Conservation (phyloP, 2,113 vertebrate species). For the Nycticebus coucang region DNA sequence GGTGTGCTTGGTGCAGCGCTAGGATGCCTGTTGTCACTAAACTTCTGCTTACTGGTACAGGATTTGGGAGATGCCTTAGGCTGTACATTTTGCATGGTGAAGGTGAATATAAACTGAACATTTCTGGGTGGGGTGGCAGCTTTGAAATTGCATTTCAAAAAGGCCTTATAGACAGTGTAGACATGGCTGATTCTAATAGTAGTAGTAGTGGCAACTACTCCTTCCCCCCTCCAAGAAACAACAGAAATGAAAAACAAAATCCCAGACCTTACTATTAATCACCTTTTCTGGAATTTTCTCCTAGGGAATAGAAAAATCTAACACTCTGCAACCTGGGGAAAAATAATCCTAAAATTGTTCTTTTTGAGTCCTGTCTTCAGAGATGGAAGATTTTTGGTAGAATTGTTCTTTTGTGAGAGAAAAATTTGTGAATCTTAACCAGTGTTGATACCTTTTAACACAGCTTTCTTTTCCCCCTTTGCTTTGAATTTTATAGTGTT, state of each 20-base stretch:
- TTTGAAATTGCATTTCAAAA: not conserved
- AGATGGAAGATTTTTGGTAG: not conserved
- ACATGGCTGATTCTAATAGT: not conserved
- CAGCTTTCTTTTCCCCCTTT: accelerated
- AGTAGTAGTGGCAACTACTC: too few species aligned
- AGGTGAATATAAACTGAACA: not conserved
- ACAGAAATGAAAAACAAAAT: not conserved
- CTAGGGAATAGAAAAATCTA: not conserved
- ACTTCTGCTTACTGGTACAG: accelerated
- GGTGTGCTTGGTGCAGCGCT: too few species aligned
- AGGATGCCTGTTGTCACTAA: too few species aligned
- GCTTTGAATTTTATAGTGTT: accelerated
- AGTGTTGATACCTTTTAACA: accelerated
- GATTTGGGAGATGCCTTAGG: too few species aligned
- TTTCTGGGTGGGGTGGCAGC: not conserved
- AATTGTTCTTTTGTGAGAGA: not conserved
- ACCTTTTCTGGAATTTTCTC: not conserved
- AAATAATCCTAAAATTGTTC: not conserved
- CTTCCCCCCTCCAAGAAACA: not conserved
- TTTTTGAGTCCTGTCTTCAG: not conserved
- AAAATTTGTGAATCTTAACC: not conserved
- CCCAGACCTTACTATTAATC: not conserved
- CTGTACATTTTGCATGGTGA: accelerated
- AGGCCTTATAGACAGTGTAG: not conserved
- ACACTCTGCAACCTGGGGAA: not conserved